These are phyloP conservation scores for Jordanella pulchra DNA, from an alignment of 2,797 vertebrate genomes.

Conservation along the genomic window DNA sequence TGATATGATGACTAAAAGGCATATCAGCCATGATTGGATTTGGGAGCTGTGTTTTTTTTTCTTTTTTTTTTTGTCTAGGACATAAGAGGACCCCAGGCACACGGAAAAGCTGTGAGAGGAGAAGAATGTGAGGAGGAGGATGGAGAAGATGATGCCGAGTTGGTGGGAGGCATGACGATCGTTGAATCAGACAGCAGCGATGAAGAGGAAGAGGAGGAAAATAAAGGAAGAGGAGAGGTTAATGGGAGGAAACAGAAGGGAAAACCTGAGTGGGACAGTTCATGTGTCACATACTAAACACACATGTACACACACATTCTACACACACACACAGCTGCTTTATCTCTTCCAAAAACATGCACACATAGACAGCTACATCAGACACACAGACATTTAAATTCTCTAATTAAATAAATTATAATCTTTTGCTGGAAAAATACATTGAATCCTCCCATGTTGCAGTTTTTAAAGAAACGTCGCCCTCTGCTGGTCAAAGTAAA, in stretches of 20 bases:
- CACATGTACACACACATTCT: constrained; percentile 17
- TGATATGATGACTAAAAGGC: not conserved
- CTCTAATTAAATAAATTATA: constrained; percentile 55
- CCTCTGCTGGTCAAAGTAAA: constrained; percentile 72
- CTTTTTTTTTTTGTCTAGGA: constrained; percentile 76
- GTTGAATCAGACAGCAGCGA: constrained; percentile 90
- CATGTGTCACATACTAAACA: constrained; percentile 84
- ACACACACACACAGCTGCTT: constrained; percentile 2
- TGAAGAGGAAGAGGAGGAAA: constrained; percentile 80
- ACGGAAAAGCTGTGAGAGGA: constrained; percentile 55
- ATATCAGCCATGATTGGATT: not conserved
- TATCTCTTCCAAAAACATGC: not conserved
- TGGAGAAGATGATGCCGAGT: constrained; percentile 79
- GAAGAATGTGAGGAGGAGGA: constrained; percentile 81
- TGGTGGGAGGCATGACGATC: constrained; percentile 86
- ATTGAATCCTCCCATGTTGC: constrained; percentile 23
- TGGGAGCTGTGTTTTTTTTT: constrained; percentile 2
- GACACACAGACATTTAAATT: constrained; percentile 32
- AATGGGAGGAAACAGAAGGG: constrained; percentile 79
- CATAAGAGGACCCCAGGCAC: constrained; percentile 78
- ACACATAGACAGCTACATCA: constrained; percentile 11
- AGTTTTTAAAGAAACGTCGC: constrained; percentile 59
- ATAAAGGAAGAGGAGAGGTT: constrained; percentile 44
- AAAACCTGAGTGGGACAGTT: constrained; percentile 91
- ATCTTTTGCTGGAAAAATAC: constrained; percentile 72